Conservation (phyloP, 1,140 invertebrate genomes). For the Prorops nasuta region DNA sequence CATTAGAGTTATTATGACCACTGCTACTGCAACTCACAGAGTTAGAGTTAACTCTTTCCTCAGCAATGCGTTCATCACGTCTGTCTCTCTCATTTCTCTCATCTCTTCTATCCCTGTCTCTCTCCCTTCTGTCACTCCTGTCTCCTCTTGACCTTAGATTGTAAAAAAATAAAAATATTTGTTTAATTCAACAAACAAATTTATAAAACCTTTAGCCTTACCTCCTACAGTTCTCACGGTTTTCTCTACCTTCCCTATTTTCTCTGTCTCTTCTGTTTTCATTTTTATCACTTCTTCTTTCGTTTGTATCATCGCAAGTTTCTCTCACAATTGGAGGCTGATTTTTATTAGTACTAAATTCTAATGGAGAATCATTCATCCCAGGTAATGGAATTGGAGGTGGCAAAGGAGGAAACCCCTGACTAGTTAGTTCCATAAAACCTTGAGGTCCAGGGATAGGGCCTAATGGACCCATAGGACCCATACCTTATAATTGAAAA, state of each 20-base stretch:
- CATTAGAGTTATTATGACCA: conserved; percentile 36
- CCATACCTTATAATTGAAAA: conserved; percentile 39
- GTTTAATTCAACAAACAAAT: conserved; percentile 1
- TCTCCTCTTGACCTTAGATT: conserved; percentile 43
- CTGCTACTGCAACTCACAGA: conserved; percentile 33
- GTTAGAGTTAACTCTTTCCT: conserved; percentile 36
- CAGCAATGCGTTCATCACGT: conserved; percentile 40
- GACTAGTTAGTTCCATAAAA: conserved; percentile 53
- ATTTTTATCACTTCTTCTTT: conserved; percentile 52
- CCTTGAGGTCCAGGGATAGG: conserved; percentile 49
- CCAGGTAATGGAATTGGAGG: conserved; percentile 55
- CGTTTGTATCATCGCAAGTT: conserved; percentile 50
- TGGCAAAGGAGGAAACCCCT: conserved; percentile 51
- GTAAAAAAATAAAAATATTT: not conserved
- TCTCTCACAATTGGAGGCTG: conserved; percentile 60
- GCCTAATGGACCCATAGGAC: conserved; percentile 50
- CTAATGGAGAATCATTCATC: conserved; percentile 67
- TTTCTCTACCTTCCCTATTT: conserved; percentile 39
- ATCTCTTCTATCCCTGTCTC: conserved; percentile 50
- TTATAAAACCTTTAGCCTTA: conserved; percentile 5
- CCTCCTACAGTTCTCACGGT: conserved; percentile 42
- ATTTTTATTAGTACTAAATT: conserved; percentile 68
- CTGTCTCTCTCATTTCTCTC: conserved; percentile 49
- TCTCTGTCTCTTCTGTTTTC: conserved; percentile 48
- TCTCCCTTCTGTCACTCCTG: conserved; percentile 44